Evolutionary conservation across 2,797 vertebrate genomes (phyloP), one percentile per base, ranked within the genome.

Genomic region (Scleropages formosus): DNA sequence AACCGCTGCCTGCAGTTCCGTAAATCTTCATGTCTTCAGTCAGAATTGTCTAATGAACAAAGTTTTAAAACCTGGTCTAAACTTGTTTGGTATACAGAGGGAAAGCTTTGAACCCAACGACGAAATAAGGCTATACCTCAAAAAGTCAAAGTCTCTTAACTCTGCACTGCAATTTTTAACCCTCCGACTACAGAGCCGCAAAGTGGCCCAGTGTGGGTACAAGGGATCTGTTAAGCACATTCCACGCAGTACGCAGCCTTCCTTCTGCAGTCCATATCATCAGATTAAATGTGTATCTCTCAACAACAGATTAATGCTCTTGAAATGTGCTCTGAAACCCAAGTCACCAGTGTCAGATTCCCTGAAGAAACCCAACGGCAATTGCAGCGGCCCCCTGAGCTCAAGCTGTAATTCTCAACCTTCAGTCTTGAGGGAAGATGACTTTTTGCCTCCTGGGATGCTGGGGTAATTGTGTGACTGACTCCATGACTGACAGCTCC

Each of bases 401-500:
- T 12, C 56, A 70, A 39, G 67, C 49, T 44, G 58, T 68, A 44
- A 65, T 65, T 64, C 26, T 72, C 73, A 72, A 78, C 79, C 78
- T 77, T 78, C 51, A 75, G 64, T 73, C 46, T 63, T 26, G 31
- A 71, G 73, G 72, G 39, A 51, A n/a, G 62, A 20, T 24, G 77
- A 53, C 70, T 74, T 78, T 49, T 78, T 75, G n/a, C 73, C 71
- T 72, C 68, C 77, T 75, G 61, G 78, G 74, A 72, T 78, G 77
- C 73, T 73, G 70, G 75, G 31, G 51, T 73, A 81, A 80, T 80
- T 75, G 74, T 81, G 79, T 77, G 77, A 85, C 78, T 80, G 76
- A 78, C 78, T 86, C 78, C 75, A 82, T 81, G 85, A 81, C 53
- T 76, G 80, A 81, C 81, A 69, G 74, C 67, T 62, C 46, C 58